phyloP scores from a whole-genome alignment of 2,797 vertebrate genomes.

The Carduelis carduelis region DNA sequence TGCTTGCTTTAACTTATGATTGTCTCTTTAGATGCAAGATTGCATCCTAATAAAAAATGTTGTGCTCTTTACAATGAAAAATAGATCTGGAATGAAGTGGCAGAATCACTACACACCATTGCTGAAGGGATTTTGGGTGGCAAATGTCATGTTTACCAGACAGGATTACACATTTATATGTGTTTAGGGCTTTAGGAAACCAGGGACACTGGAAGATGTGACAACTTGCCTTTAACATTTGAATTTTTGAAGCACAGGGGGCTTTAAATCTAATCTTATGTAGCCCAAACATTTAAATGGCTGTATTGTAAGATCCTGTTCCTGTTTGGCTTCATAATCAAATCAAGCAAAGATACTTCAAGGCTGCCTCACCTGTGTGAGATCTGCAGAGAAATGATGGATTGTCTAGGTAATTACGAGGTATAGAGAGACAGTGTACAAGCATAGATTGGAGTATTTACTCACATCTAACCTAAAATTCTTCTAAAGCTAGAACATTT shows the following conservation, averaged over 20 bases:
- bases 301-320: background rate
- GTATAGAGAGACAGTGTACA: background rate
- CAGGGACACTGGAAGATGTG: background rate
- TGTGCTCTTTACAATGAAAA: background rate
- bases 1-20: constrained; percentile 32
- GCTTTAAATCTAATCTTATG: background rate
- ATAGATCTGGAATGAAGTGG: background rate
- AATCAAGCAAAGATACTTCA: background rate
- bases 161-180: background rate
- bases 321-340: constrained; percentile 9
- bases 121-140: background rate
- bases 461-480: background rate
- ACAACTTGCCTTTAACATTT: background rate
- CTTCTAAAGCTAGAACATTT: background rate
- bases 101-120: fast-evolving
- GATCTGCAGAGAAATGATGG: background rate
- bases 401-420: constrained; percentile 2
- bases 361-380: background rate
- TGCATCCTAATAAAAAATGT: background rate
- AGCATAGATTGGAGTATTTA: constrained; percentile 16
- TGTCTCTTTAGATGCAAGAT: constrained; percentile 21
- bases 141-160: background rate
- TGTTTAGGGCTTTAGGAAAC: background rate
- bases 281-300: background rate
- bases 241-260: background rate